Base-by-base conservation (phyloP, 2,113 vertebrate genomes). In the Suncus etruscus region DNA sequence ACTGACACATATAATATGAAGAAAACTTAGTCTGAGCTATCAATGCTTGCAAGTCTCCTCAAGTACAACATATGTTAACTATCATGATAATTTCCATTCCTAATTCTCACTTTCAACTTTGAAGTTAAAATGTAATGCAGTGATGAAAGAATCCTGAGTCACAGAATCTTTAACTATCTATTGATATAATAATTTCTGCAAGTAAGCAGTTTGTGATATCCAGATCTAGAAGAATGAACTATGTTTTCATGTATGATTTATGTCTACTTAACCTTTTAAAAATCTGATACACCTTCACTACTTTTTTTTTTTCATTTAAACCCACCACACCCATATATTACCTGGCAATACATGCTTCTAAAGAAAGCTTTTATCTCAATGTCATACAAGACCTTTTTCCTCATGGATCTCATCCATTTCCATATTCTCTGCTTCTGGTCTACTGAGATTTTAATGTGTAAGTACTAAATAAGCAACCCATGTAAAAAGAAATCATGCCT, bases 341-440 rank as follows among this genome's bases (percentile, higher is more conserved):
- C 45, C 76, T 70, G 51, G 51, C 65, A 92, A 92, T 1, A 27
- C 8, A 63, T 58, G 27, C 14, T 48, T 73, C 32, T 18, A 58
- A 68, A 82, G 6, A 83, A 20, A 68, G 12, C 24, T 9, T 91
- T 86, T 83, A 61, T 31, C 16, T 31, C 58, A 69, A 18, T 73
- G 39, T 61, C 70, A 69, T 48, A 63, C 88, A 63, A 39, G 20
- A 91, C 39, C 90, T 79, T 77, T 39, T 61, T 85, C 27, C 80
- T 91, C 54, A 48, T 31, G 72, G 11, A 91, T 51, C 80, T 86
- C 58, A 78, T 51, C 8, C 14, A 65, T 4, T 39, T 58, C n/a
- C 6, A 39, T 31, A 51, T 11, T 58, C 31, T 87, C 39, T 61
- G n/a, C 27, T 32, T 85, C 16, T 70, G 32, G 14, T 11, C 11